These are phyloP conservation scores for Molossus molossus DNA, from an alignment of 2,797 vertebrate species.

Conservation along the genomic window DNA sequence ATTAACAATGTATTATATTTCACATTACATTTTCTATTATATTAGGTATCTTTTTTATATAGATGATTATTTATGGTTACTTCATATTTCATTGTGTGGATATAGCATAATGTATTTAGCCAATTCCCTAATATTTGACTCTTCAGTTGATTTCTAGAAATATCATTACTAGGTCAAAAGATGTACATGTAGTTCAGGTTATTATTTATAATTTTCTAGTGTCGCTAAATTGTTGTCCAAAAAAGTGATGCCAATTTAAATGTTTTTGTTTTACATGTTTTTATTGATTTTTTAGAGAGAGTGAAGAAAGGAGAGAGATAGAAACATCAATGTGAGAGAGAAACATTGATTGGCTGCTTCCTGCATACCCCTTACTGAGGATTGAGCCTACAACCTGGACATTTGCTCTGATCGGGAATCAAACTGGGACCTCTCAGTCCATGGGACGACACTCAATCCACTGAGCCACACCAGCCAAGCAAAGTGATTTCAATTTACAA, in stretches of 20 bases:
- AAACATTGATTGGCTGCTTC: too few relatives aligned
- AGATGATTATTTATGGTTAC: not conserved
- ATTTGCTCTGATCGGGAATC: too few relatives aligned
- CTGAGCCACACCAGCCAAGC: too few relatives aligned
- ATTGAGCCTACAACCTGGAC: too few relatives aligned
- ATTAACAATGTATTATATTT: conserved; percentile 24
- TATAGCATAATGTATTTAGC: not conserved
- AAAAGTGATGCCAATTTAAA: not conserved
- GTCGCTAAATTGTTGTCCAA: conserved; percentile 49
- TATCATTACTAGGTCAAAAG: not conserved
- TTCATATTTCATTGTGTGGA: not conserved
- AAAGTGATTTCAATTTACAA: conserved; percentile 4
- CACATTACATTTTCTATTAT: conserved; percentile 15
- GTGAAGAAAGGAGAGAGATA: too few relatives aligned
- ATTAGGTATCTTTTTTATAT: conserved; percentile 22
- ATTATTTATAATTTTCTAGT: not conserved
- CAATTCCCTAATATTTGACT: conserved; percentile 43
- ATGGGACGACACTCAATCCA: too few relatives aligned
- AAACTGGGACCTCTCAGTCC: too few relatives aligned
- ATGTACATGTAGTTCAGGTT: not conserved
- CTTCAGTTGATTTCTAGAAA: conserved; percentile 49
- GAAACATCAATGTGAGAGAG: too few relatives aligned
- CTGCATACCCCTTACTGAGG: too few relatives aligned
- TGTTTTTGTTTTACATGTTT: too few relatives aligned
- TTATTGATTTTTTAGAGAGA: too few relatives aligned